Evolutionary conservation across 2,113 vertebrate genomes (phyloP), one percentile per base, ranked within the genome.

Genomic region (Gila orcuttii): DNA sequence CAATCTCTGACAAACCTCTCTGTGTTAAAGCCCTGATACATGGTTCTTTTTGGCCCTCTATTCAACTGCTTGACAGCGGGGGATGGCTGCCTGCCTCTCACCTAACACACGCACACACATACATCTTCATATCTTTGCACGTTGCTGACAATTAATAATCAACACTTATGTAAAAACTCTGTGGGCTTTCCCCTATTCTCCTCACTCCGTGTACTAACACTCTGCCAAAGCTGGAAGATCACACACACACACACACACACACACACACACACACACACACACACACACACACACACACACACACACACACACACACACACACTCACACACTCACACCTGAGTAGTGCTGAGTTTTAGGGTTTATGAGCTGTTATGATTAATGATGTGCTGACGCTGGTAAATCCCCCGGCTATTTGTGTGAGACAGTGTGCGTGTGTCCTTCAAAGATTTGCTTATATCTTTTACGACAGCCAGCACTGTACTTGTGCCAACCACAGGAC

Each of bases 91-190:
- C 69, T 71, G 52, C 36, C 42, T 82, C 64, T 82, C 82, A 83
- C 78, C 82, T n/a, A 69, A 60, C 69, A 79, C 68, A 52, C 21
- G 39, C 50, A 84, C 81, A 55, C 25, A 79, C 19, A 69, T 71
- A 42, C 1, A 42, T 60, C 87, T 87, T 88, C 90, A 85, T 42
- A 80, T 47, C 59, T 47, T 28, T 80, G 39, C 78, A 78, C 13
- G 15, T 28, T 31, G 74, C 45, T 76, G 57, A 78, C 31, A 83
- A 52, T 50, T 83, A 80, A 57, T 36, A 57, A 52, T 68, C 80
- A 66, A 33, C 36, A 59, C 73, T 52, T 6, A 10, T 45, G 21
- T 25, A 47, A 23, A 47, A 68, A 36, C 25, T 55, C 25, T 64
- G 25, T 25, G 36, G 3, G 50, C 50, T 55, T 62, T 79, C 11